phyloP scores from a whole-genome alignment of 2,888 invertebrate species.

The Chrysotoxum bicinctum region DNA sequence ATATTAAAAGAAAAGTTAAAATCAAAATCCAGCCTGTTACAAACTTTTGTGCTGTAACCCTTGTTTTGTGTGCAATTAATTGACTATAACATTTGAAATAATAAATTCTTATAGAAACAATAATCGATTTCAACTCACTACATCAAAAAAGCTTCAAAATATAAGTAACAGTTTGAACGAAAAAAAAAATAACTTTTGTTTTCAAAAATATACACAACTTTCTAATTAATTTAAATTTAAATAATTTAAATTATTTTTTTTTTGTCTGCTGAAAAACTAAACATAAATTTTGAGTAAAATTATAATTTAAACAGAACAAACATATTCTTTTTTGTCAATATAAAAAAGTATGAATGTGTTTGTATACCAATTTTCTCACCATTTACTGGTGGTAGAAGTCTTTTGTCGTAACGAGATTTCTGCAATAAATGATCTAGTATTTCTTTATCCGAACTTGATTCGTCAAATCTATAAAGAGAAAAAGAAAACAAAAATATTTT shows the following conservation, averaged over 20 bases:
- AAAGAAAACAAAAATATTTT: constrained; percentile 24
- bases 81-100: no score
- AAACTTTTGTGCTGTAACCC: no score
- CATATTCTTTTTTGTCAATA: constrained; percentile 4
- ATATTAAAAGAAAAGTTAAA: no score
- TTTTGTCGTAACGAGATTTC: constrained; percentile 94
- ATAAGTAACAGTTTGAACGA: not conserved
- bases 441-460: constrained; percentile 95
- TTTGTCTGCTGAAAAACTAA: not conserved
- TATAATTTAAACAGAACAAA: constrained; percentile 18
- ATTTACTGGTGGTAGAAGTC: constrained; percentile 94
- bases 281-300: not conserved
- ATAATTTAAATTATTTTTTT: no score
- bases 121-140: not conserved
- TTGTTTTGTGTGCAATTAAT: no score
- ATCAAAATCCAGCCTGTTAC: no score
- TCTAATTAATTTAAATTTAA: no score
- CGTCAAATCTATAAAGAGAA: constrained; percentile 88
- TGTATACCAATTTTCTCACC: constrained; percentile 83
- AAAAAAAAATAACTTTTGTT: not conserved
- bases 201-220: not conserved
- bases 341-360: constrained; percentile 38
- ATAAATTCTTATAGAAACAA: not conserved
- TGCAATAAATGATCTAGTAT: constrained; percentile 94
- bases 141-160: not conserved